Evolutionary conservation across 1,140 invertebrate genomes (phyloP).

Genomic region (Macrobrachium rosenbergii): DNA sequence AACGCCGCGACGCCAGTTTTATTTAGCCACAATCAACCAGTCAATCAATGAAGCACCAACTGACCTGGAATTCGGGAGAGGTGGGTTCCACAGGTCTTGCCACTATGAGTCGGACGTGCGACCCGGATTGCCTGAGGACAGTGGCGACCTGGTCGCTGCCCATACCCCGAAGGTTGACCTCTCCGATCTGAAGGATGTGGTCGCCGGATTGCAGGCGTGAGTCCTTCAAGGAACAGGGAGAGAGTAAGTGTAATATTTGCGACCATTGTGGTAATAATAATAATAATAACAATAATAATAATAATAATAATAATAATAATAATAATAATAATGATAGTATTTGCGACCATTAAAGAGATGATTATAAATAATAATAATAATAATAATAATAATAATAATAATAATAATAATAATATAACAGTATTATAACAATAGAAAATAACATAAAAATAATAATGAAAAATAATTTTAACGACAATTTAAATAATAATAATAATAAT

Average conservation of each 20-base stretch:
- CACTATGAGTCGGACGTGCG: slow-evolving; percentile 88
- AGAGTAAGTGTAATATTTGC: background rate
- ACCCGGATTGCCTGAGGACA: slow-evolving; percentile 89
- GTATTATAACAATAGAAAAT: no score
- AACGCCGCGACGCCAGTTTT: background rate
- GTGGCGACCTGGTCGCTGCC: slow-evolving; percentile 90
- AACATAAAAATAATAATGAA: no score
- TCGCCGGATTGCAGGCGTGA: slow-evolving; percentile 90
- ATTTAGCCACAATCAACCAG: background rate
- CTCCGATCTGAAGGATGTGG: slow-evolving; percentile 94
- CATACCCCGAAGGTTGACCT: slow-evolving; percentile 91
- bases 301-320: no score
- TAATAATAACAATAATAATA: background rate
- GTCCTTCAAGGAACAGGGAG: slow-evolving; percentile 75
- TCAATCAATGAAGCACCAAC: background rate
- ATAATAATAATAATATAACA: no score
- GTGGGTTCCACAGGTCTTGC: slow-evolving; percentile 86
- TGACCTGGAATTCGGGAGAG: slow-evolving; percentile 77
- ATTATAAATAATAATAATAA: no score
- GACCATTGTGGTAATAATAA: background rate
- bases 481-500: background rate
- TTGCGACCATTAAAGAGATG: no score
- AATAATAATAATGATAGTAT: no score
- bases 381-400: no score
- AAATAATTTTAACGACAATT: no score